Conservation (phyloP, 2,888 invertebrate genomes). For the Frankliniella intonsa region DNA sequence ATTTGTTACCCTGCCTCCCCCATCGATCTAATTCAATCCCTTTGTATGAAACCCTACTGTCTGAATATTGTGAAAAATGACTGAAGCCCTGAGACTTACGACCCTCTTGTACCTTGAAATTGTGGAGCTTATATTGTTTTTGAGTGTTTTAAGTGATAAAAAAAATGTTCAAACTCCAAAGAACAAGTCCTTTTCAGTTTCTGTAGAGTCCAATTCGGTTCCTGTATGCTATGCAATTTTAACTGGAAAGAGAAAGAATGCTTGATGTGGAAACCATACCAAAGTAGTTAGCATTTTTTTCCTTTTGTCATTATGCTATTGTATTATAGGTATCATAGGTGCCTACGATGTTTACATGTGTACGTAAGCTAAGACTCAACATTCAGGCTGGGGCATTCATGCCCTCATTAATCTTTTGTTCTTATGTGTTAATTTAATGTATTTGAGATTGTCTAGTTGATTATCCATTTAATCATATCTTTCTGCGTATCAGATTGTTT, state of each 20-base stretch:
- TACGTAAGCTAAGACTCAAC: constrained; percentile 19
- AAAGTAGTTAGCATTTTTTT: neutral
- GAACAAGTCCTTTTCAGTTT: constrained; percentile 19
- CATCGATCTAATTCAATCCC: neutral
- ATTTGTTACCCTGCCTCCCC: constrained; percentile 3
- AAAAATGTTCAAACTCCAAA: neutral
- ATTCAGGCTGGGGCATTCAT: constrained; percentile 10
- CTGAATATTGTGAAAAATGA: constrained; percentile 21
- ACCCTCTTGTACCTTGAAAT: constrained; percentile 18
- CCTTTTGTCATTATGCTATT: neutral
- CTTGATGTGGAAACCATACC: neutral
- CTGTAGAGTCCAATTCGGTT: neutral
- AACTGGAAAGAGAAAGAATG: neutral
- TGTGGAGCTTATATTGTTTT: constrained; percentile 15
- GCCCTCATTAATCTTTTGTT: neutral
- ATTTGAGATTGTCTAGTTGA: constrained; percentile 8
- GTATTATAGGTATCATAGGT: constrained; percentile 18
- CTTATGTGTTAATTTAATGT: neutral
- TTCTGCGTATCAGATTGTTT: constrained; percentile 2
- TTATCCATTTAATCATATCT: constrained; percentile 2
- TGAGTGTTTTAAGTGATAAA: constrained; percentile 11
- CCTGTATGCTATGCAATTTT: neutral
- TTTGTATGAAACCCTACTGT: constrained; percentile 2
- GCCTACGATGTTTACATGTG: constrained; percentile 13
- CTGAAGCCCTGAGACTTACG: constrained; percentile 22